These are phyloP conservation scores for Phoenicopterus ruber DNA, from an alignment of 2,113 vertebrate genomes.

Conservation along the genomic window DNA sequence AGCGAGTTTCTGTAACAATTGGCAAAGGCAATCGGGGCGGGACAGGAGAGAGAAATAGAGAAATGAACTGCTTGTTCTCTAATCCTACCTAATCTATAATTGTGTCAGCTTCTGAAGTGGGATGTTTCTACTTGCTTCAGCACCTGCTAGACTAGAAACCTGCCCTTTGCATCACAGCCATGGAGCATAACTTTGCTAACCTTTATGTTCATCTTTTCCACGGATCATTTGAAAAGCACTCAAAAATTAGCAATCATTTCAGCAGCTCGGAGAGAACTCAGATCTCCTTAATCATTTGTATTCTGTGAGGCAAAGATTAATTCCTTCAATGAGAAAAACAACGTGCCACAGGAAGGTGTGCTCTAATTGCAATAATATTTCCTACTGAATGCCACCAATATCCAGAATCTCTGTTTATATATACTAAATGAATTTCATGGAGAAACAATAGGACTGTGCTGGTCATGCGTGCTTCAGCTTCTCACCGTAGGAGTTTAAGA, in stretches of 20 bases:
- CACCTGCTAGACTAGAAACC: constrained; percentile 34
- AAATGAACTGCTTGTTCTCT: not conserved
- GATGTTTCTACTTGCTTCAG: constrained; percentile 17
- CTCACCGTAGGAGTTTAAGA: not conserved
- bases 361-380: not conserved
- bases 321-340: not conserved
- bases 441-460: not conserved
- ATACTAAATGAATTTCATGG: not conserved
- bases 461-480: not conserved
- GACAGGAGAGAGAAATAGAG: not conserved
- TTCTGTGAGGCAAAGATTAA: constrained; percentile 3
- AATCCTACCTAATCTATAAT: constrained; percentile 39
- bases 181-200: constrained; percentile 7
- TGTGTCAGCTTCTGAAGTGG: constrained; percentile 19
- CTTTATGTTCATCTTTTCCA: constrained; percentile 51
- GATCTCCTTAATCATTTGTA: not conserved
- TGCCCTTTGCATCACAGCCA: constrained; percentile 41
- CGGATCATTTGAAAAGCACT: constrained; percentile 22
- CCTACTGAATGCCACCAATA: not conserved
- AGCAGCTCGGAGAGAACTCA: not conserved
- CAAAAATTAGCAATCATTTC: constrained; percentile 20
- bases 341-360: not conserved
- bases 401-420: not conserved
- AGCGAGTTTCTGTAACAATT: not conserved
- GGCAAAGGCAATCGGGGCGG: not conserved